Conservation (phyloP, 2,888 invertebrate genomes). For the Euproctis similis region DNA sequence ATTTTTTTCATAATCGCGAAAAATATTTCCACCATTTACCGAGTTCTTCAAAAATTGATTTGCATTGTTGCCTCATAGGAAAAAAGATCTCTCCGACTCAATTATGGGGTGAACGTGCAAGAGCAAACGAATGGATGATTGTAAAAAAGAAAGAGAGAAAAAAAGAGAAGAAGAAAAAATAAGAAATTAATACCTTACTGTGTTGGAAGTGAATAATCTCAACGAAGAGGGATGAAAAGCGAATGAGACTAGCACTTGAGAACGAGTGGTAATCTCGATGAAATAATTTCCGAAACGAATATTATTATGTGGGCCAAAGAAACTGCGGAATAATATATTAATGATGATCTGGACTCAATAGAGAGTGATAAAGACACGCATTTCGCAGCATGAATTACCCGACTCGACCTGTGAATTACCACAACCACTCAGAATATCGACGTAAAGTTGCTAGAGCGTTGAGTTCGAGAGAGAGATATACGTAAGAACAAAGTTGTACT, state of each 20-base stretch:
- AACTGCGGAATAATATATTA: neutral
- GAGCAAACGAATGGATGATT: conserved; percentile 15
- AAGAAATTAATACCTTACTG: conserved; percentile 33
- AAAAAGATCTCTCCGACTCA: conserved; percentile 6
- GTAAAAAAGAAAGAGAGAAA: too few species aligned
- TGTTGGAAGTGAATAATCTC: conserved; percentile 22
- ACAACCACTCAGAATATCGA: too few species aligned
- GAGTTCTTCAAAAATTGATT: conserved; percentile 4
- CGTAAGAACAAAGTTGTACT: too few species aligned
- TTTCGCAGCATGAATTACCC: too few species aligned
- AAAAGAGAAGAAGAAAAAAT: too few species aligned
- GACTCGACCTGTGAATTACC: too few species aligned
- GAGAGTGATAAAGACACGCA: too few species aligned
- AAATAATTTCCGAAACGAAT: conserved; percentile 53
- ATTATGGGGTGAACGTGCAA: conserved; percentile 6
- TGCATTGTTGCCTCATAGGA: conserved; percentile 4
- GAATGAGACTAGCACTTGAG: conserved; percentile 29
- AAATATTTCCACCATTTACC: conserved; percentile 1
- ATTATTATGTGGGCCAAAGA: conserved; percentile 19
- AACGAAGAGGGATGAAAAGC: conserved; percentile 18
- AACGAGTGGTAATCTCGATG: conserved; percentile 49
- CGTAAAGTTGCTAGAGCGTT: too few species aligned
- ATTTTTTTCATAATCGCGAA: neutral
- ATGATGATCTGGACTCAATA: too few species aligned
- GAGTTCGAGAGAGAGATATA: too few species aligned